Conservation (phyloP, 2,888 invertebrate genomes). For the Ormyrus pomaceus region DNA sequence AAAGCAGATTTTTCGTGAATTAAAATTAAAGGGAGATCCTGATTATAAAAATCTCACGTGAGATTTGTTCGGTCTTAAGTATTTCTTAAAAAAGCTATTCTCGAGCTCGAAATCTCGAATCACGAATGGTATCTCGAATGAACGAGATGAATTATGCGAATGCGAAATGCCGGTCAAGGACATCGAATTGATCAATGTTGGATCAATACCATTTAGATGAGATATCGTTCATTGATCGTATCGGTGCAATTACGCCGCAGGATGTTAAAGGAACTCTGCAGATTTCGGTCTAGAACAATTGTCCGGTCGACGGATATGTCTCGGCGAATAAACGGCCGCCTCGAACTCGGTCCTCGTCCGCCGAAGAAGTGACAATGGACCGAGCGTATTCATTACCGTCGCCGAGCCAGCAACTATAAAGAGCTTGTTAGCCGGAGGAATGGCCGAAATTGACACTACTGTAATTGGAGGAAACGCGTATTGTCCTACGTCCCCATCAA, state of each 20-base stretch:
- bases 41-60: no score
- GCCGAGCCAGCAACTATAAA: neutral
- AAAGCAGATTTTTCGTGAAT: no score
- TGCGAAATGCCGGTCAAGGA: neutral
- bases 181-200: neutral
- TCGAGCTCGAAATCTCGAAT: no score
- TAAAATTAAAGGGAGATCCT: no score
- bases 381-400: no score
- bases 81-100: no score
- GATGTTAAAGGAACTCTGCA: neutral
- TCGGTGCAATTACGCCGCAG: constrained; percentile 10
- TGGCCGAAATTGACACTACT: constrained; percentile 33
- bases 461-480: constrained; percentile 34
- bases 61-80: no score
- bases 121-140: no score
- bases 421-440: neutral
- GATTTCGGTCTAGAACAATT: neutral
- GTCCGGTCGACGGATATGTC: neutral
- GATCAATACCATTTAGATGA: constrained; percentile 19
- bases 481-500: neutral
- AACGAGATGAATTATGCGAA: no score
- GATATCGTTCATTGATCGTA: neutral
- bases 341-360: neutral
- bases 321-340: constrained; percentile 1
- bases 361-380: constrained; percentile 34